These are phyloP conservation scores for Aldrovandia affinis DNA, from an alignment of 2,797 vertebrate genomes.

Conservation along the genomic window DNA sequence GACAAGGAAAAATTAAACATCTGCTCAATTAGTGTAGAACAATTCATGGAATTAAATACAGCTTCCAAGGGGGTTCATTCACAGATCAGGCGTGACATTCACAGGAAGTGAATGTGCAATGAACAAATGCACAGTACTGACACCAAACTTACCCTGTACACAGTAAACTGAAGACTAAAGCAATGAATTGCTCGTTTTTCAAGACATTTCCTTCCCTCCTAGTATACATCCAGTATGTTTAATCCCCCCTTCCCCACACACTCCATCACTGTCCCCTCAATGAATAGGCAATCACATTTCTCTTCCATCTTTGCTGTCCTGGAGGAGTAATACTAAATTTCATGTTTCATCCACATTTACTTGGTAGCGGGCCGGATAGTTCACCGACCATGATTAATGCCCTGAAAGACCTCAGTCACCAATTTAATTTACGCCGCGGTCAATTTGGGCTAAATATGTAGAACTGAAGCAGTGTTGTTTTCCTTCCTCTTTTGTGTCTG, in stretches of 20 bases:
- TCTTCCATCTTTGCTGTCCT: slow-evolving; percentile 54
- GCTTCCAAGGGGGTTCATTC: not conserved
- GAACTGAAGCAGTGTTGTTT: not conserved
- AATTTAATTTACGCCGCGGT: slow-evolving; percentile 47
- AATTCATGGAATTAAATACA: not conserved
- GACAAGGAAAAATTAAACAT: not conserved
- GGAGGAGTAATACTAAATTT: slow-evolving; percentile 70
- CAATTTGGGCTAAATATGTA: not conserved
- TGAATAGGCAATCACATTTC: slow-evolving; percentile 45
- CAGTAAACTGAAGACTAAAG: not conserved
- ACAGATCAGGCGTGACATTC: not conserved
- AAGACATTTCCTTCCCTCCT: not conserved
- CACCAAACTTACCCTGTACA: not conserved
- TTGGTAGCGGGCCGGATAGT: slow-evolving; percentile 61
- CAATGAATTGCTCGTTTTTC: not conserved
- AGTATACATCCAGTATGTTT: not conserved
- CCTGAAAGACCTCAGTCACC: slow-evolving; percentile 57
- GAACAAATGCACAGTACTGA: too few species aligned
- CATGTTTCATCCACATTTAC: slow-evolving; percentile 57
- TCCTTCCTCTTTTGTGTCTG: not conserved
- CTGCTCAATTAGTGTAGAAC: not conserved
- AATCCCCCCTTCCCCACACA: not conserved
- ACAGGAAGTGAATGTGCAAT: not conserved
- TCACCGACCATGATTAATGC: slow-evolving; percentile 67
- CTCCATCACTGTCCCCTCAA: not conserved